Evolutionary conservation across 2,113 vertebrate genomes (phyloP), one percentile per base, ranked within the genome.

Genomic region (Coptodon bakossiorum): DNA sequence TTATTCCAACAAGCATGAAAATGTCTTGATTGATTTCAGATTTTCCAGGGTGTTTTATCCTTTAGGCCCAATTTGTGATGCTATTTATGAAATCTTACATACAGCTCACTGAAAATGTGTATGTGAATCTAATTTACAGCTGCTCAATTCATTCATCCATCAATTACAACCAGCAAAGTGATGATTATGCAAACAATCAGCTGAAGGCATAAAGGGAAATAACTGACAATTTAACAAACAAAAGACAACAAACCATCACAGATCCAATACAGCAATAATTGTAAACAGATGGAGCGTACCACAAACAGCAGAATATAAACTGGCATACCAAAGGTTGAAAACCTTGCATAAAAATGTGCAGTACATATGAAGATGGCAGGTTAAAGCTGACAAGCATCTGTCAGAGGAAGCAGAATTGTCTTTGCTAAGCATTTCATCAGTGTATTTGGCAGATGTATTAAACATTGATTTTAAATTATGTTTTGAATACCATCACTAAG

Each of bases 391-490:
- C 68, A 83, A 84, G 80, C 84, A 91, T 92, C 66, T 56, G 14
- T 43, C 52, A 27, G 57, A 80, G 82, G 34, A 71, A 89, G 85
- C 59, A 85, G 82, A 81, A 84, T 82, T 71, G 76, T 50, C 76
- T 76, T 38, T 54, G 82, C 66, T 82, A 52, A 89, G 78, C 71
- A 82, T 91, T 92, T 88, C 82, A 90, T 92, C 85, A 84, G 84
- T 81, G 19, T 45, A 19, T 88, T 88, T 92, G 86, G 86, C 93
- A 89, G 85, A 54, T 81, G 63, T 63, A 45, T 86, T 36, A 40
- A 81, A 45, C 71, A 56, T 10, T 90, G 78, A 93, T 92, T 92
- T 90, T 56, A 90, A 92, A 91, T 94, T 88, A 61, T 90, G 73
- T 61, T 79, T 54, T 76, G 76, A 87, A 87, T 57, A 10, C 73